Evolutionary conservation across 1,140 invertebrate species (phyloP).

Genomic region (Microplitis demolitor): DNA sequence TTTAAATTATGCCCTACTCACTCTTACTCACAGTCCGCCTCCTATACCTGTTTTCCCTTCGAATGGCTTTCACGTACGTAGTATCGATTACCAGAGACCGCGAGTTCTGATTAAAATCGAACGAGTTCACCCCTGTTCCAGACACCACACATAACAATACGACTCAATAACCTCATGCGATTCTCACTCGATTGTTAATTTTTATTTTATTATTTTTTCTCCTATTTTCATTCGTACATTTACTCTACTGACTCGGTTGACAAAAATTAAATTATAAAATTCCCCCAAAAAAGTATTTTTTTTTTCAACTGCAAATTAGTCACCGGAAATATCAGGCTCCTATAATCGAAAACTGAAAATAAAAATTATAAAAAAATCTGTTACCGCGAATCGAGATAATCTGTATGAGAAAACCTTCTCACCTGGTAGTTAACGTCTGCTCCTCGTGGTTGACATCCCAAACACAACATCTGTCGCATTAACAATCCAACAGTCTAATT

Average conservation of each 20-base stretch:
- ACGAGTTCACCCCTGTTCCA: conserved; percentile 16
- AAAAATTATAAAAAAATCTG: too few relatives aligned
- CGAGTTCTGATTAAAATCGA: conserved; percentile 21
- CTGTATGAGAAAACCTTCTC: too few relatives aligned
- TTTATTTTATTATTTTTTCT: neutral
- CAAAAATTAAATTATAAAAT: too few relatives aligned
- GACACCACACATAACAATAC: conserved; percentile 13
- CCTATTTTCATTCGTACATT: neutral
- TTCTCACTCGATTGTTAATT: neutral
- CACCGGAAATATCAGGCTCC: too few relatives aligned
- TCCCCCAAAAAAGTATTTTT: too few relatives aligned
- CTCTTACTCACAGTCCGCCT: neutral
- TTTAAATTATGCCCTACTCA: neutral
- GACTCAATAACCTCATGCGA: neutral
- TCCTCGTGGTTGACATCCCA: too few relatives aligned
- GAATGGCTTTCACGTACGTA: neutral
- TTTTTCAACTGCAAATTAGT: too few relatives aligned
- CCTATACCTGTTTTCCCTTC: conserved; percentile 15
- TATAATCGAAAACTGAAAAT: too few relatives aligned
- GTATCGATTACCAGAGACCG: conserved; percentile 24
- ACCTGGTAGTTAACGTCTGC: too few relatives aligned
- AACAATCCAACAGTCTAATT: too few relatives aligned
- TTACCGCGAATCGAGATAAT: too few relatives aligned
- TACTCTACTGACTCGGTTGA: neutral
- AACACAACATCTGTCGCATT: too few relatives aligned